Percentiles rank a stretch among this genome's conserved stretches.
phyloP scores from a whole-genome alignment of 2,113 vertebrate genomes.

The Hemichromis elongatus region DNA sequence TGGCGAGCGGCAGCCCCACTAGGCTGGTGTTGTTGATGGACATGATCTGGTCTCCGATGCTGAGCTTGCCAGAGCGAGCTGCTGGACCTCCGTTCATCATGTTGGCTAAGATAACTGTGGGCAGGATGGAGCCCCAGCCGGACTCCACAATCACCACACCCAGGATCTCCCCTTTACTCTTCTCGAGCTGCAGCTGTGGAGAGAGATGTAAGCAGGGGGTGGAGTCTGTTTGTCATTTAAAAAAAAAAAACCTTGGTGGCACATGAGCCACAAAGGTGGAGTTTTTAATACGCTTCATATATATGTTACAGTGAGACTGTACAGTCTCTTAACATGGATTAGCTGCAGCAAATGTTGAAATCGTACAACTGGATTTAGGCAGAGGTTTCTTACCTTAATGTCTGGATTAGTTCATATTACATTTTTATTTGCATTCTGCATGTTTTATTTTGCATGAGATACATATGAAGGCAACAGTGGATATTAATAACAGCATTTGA shows the following conservation, averaged over 20 bases:
- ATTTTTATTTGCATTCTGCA: neutral
- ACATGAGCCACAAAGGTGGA: neutral
- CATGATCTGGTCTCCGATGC: conserved; percentile 99
- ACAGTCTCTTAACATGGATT: neutral
- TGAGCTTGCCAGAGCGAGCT: conserved; percentile 94
- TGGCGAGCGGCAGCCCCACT: conserved; percentile 94
- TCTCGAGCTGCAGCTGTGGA: conserved; percentile 90
- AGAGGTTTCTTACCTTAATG: too few species aligned
- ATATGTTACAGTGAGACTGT: neutral
- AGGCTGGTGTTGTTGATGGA: conserved; percentile 98
- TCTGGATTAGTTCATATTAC: neutral
- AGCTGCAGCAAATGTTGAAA: neutral
- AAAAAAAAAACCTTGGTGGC: too few species aligned
- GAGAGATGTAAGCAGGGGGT: neutral
- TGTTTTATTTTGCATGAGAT: neutral
- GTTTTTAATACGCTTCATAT: neutral
- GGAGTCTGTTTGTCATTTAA: neutral
- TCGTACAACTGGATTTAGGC: too few species aligned
- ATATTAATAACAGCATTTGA: neutral
- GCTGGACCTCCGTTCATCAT: conserved; percentile 98
- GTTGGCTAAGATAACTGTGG: conserved; percentile 96
- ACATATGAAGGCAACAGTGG: neutral
- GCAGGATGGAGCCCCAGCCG: conserved; percentile 97
- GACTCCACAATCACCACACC: conserved; percentile 98
- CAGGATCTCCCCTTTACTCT: conserved; percentile 96